A percentile compares a stretch with the other conserved stretches of the same genome.
These are phyloP conservation scores for Rapana venosa DNA, from an alignment of 2,888 invertebrate genomes.

Conservation along the genomic window DNA sequence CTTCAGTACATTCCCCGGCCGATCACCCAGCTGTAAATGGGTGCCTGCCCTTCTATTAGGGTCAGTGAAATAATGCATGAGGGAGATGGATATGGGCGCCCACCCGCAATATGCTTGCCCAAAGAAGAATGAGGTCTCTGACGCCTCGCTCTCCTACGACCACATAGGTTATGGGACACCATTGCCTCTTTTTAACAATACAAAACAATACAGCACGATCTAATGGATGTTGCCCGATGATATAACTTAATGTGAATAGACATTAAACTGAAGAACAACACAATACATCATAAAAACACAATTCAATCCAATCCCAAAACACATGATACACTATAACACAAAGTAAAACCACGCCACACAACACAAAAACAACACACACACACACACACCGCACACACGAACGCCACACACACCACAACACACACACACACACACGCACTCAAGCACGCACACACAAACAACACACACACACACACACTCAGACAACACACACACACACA, in stretches of 20 bases:
- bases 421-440: constrained; percentile 6
- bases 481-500: neutral
- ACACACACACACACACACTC: constrained; percentile 26
- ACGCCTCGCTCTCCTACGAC: too few relatives aligned
- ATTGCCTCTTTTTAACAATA: too few relatives aligned
- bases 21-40: too few relatives aligned
- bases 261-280: neutral
- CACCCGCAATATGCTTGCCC: too few relatives aligned
- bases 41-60: too few relatives aligned
- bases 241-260: neutral
- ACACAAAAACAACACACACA: neutral
- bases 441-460: neutral
- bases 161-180: too few relatives aligned
- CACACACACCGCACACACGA: neutral
- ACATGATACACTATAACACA: neutral
- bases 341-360: neutral
- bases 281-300: neutral
- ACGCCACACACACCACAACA: neutral
- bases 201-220: too few relatives aligned
- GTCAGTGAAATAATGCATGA: too few relatives aligned
- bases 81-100: too few relatives aligned
- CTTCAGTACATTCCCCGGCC: too few relatives aligned
- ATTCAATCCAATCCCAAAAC: neutral
- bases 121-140: too few relatives aligned
- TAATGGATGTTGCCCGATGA: too few relatives aligned